Percentiles rank a stretch among this genome's conserved stretches.
These are phyloP conservation scores for Acleris emargana DNA, from an alignment of 2,888 invertebrate genomes.

Conservation along the genomic window DNA sequence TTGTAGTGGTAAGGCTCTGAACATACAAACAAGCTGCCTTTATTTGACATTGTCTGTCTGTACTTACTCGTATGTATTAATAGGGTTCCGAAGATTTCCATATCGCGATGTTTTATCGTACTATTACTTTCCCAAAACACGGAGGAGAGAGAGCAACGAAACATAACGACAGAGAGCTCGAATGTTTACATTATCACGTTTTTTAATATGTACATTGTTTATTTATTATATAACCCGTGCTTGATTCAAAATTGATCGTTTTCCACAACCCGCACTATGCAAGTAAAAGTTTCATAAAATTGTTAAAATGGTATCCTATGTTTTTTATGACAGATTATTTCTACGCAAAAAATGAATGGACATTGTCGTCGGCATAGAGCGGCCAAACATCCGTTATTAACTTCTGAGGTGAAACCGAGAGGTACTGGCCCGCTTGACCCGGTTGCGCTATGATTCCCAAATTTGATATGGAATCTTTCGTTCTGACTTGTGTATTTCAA, in stretches of 20 bases:
- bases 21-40: constrained; percentile 1
- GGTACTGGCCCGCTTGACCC: constrained; percentile 5
- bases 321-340: background rate
- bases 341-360: constrained; percentile 11
- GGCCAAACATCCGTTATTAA: constrained; percentile 5
- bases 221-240: constrained; percentile 38
- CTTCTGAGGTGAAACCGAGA: constrained; percentile 14
- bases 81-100: too few relatives aligned
- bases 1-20: constrained; percentile 48
- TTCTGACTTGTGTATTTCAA: too few relatives aligned
- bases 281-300: constrained; percentile 7
- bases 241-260: constrained; percentile 3
- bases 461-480: too few relatives aligned
- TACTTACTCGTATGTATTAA: too few relatives aligned
- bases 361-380: constrained; percentile 64
- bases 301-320: background rate
- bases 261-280: background rate
- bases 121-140: too few relatives aligned
- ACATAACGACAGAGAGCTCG: too few relatives aligned
- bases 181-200: too few relatives aligned
- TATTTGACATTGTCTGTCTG: too few relatives aligned
- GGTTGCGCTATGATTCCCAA: background rate
- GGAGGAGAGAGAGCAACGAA: too few relatives aligned
- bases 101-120: too few relatives aligned
- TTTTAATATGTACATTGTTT: too few relatives aligned